phyloP scores from a whole-genome alignment of 2,113 vertebrate genomes.

The Sphyrna mokarran region DNA sequence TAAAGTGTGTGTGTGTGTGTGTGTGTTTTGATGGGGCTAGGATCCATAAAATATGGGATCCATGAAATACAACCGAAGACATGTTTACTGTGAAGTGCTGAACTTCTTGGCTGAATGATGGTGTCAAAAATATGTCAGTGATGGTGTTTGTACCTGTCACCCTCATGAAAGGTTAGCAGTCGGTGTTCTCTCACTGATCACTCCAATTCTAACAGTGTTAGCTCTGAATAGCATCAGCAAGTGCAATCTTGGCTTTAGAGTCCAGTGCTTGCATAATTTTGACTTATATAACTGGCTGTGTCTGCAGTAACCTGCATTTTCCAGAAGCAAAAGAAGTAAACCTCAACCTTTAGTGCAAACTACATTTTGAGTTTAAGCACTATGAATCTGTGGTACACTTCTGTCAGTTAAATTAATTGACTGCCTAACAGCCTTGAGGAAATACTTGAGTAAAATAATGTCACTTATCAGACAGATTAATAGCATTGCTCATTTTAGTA shows the following conservation, averaged over 20 bases:
- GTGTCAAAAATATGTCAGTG: neutral
- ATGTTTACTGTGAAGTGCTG: neutral
- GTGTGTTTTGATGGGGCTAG: too few species aligned
- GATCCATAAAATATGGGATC: too few species aligned
- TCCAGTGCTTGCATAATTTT: neutral
- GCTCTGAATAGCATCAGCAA: neutral
- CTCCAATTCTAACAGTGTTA: neutral
- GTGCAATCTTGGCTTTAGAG: neutral
- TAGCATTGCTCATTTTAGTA: neutral
- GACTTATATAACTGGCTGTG: neutral
- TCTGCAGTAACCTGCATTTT: neutral
- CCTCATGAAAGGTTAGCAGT: neutral
- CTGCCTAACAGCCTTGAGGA: neutral
- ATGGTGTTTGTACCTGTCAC: neutral
- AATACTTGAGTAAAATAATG: neutral
- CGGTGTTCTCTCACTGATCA: neutral
- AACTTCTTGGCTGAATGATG: neutral
- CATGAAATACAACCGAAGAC: too few species aligned
- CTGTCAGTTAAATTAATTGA: slow-evolving; percentile 28
- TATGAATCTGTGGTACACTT: neutral
- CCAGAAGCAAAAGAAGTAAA: neutral
- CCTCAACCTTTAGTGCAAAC: neutral
- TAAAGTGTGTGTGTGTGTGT: too few species aligned
- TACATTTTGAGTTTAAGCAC: neutral
- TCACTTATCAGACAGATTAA: slow-evolving; percentile 13